Conservation (phyloP, 2,888 invertebrate species). For the Apodemia zela region DNA sequence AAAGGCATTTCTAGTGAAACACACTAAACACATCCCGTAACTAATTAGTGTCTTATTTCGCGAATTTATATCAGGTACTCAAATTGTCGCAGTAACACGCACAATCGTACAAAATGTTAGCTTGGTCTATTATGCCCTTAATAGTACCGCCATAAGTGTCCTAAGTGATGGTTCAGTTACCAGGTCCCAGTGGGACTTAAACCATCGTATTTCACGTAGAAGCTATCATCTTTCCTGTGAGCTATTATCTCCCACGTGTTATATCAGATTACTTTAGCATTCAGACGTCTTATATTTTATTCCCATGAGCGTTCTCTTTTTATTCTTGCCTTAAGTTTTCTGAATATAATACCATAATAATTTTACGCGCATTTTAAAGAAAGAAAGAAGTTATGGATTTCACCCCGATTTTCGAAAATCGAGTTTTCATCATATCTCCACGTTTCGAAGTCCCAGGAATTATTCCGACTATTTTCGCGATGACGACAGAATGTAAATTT, state of each 20-base stretch:
- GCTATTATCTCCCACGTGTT: not conserved
- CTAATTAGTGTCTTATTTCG: not conserved
- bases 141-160: not conserved
- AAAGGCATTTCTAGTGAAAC: not conserved
- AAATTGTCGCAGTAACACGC: no score
- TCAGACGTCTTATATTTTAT: not conserved
- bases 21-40: slow-evolving; percentile 4
- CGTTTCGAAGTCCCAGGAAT: no score
- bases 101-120: no score
- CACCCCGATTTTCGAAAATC: no score
- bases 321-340: no score
- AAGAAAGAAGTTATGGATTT: no score
- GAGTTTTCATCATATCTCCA: no score
- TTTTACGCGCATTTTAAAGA: no score
- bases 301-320: not conserved
- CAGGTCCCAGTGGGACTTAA: not conserved
- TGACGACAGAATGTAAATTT: no score
- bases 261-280: not conserved
- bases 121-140: not conserved
- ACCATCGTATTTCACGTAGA: not conserved
- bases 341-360: no score
- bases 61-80: not conserved
- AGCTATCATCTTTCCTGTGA: not conserved
- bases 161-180: not conserved
- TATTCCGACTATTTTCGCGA: no score